Evolutionary conservation across 2,113 vertebrate species (phyloP).

Genomic region (Protomyctophum bolini): DNA sequence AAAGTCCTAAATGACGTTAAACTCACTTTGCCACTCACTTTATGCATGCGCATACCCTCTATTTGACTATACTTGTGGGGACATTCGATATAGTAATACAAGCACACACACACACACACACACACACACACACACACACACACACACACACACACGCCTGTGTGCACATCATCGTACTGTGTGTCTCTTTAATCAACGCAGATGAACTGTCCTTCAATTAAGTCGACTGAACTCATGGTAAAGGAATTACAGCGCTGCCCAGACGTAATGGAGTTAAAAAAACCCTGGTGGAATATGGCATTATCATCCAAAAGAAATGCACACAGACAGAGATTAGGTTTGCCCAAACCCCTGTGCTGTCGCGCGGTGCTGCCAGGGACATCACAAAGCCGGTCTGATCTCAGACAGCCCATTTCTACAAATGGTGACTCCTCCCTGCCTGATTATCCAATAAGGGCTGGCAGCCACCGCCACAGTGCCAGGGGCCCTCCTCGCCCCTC

Average conservation of each 20-base stretch:
- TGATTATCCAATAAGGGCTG: constrained; percentile 52
- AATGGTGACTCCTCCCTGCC: constrained; percentile 27
- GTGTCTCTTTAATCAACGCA: constrained; percentile 1
- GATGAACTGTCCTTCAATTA: constrained; percentile 13
- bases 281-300: constrained; percentile 9
- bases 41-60: too few species aligned
- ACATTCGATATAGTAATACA: neutral
- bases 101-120: neutral
- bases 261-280: constrained; percentile 16
- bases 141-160: neutral
- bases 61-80: too few species aligned
- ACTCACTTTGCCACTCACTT: too few species aligned
- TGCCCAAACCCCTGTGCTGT: neutral
- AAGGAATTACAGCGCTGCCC: constrained; percentile 21
- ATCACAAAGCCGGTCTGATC: constrained; percentile 41
- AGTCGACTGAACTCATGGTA: neutral
- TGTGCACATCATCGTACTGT: neutral
- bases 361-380: constrained; percentile 9
- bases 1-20: too few species aligned
- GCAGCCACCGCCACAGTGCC: constrained; percentile 39
- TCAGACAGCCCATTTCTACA: constrained; percentile 19
- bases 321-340: constrained; percentile 21
- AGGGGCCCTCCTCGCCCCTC: constrained; percentile 17
- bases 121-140: neutral
- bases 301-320: constrained; percentile 28